Evolutionary conservation across 2,888 invertebrate species (phyloP), one percentile per base, ranked within the genome.

Genomic region (Myopa tessellatipennis): DNA sequence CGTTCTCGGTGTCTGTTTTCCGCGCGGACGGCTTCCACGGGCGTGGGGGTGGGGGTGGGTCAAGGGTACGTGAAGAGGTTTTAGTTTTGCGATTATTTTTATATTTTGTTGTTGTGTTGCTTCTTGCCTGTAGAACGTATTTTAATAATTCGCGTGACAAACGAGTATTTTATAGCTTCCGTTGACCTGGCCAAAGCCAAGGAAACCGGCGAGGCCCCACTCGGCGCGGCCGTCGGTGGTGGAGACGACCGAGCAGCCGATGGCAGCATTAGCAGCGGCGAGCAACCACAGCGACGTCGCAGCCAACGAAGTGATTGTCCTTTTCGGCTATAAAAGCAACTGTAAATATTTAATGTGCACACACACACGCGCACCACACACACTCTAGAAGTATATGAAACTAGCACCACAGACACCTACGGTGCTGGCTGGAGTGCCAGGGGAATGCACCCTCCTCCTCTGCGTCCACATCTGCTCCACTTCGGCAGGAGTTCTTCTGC

Each of bases 121-220:
- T 77, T 80, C 79, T 58, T 77, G 68, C 79, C 74, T 77, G 67
- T 71, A 52, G 68, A 71, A 79, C 55, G 63, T 63, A 65, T 78
- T 78, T 79, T 76, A 79, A 82, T 82, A 87, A 85, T 86, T 88
- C 88, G 88, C 88, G 88, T 88, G 88, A 88, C 88, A 88, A 88
- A 88, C 88, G 88, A 88, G 88, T 83, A 87, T 88, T 88, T 88
- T 88, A 88, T 88, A 85, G 88, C 86, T 88, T 88, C 88, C 89
- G 88, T 88, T 88, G 88, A 88, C 89, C 88, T 87, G 88, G 84
- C 85, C 85, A 86, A 86, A 86, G 16, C 85, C 85, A 85, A 81
- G 83, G 77, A 65, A 65, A 12, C 36, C 26, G 26, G 26, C 26
- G 26, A 26, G 34, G 36, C 65, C 4, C 10, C 52, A 18, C 18